phyloP scores from a whole-genome alignment of 2,113 vertebrate genomes.

The Podarcis muralis region DNA sequence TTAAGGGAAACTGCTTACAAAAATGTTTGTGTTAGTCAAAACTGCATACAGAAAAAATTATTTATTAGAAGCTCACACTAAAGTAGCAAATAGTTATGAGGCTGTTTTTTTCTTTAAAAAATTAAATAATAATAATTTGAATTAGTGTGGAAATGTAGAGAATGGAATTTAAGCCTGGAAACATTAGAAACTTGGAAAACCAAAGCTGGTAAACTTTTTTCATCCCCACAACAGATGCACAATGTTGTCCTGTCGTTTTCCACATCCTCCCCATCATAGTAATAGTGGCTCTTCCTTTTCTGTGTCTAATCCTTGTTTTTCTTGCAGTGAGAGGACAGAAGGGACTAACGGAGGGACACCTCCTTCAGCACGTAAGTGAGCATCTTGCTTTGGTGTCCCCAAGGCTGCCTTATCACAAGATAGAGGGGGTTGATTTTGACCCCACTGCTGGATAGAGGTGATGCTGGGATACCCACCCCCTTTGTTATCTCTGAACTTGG shows the following conservation, averaged over 20 bases:
- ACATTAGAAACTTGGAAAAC: no score
- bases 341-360: slow-evolving; percentile 89
- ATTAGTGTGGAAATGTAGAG: no score
- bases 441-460: background rate
- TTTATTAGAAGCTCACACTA: no score
- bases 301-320: background rate
- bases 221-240: background rate
- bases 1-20: no score
- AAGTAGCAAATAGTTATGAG: no score
- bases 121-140: no score
- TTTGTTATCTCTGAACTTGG: background rate
- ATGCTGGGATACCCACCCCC: background rate
- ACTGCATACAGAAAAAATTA: no score
- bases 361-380: slow-evolving; percentile 74
- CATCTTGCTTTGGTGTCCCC: background rate
- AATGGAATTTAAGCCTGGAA: no score
- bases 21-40: no score
- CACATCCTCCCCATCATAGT: fast-evolving
- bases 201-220: no score
- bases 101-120: no score
- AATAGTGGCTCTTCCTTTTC: background rate
- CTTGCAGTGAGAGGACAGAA: slow-evolving; percentile 92
- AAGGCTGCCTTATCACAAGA: background rate
- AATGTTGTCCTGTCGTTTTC: background rate
- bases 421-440: background rate